Evolutionary conservation across 2,113 vertebrate genomes (phyloP).

Genomic region (Isichthys henryi): DNA sequence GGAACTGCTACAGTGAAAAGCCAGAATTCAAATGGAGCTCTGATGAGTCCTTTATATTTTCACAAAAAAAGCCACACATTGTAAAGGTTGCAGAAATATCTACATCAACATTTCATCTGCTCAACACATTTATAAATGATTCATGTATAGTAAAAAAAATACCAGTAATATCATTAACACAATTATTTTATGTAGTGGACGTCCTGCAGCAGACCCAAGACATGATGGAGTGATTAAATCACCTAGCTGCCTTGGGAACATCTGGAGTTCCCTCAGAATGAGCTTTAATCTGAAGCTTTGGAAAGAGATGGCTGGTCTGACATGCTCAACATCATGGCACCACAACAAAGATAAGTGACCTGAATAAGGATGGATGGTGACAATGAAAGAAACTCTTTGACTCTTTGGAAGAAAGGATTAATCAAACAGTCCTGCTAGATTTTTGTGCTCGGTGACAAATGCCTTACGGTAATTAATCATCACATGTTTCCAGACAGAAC

Average conservation of each 20-base stretch:
- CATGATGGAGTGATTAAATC: neutral
- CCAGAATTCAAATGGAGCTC: neutral
- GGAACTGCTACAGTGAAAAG: neutral
- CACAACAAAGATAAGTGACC: neutral
- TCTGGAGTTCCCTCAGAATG: neutral
- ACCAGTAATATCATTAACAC: neutral
- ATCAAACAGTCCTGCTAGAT: neutral
- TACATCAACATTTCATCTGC: neutral
- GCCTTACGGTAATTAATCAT: neutral
- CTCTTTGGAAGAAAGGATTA: neutral
- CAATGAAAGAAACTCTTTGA: neutral
- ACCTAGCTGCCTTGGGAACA: neutral
- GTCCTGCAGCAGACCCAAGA: neutral
- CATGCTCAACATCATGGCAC: neutral
- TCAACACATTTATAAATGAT: neutral
- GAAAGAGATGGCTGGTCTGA: neutral
- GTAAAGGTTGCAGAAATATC: neutral
- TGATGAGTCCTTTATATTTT: neutral
- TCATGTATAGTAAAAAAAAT: neutral
- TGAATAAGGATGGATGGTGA: neutral
- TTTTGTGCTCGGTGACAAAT: neutral
- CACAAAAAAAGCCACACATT: neutral
- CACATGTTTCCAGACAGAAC: neutral
- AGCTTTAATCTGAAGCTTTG: neutral
- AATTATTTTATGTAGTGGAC: neutral